phyloP scores from a whole-genome alignment of 2,113 vertebrate species.

The Esox niger region DNA sequence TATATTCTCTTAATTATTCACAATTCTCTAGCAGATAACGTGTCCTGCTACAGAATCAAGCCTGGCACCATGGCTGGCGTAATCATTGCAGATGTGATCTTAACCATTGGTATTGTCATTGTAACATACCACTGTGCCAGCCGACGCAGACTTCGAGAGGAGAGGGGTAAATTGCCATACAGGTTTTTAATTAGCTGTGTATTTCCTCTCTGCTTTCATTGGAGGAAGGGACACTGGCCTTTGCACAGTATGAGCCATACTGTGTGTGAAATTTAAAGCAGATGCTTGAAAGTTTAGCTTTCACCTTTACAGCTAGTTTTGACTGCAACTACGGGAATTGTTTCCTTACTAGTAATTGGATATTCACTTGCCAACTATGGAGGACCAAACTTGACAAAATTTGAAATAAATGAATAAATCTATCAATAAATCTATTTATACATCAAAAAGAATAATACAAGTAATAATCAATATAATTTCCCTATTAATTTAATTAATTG shows the following conservation, averaged over 20 bases:
- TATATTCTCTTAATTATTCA: background rate
- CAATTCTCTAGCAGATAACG: slow-evolving; percentile 37
- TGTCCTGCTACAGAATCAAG: slow-evolving; percentile 66
- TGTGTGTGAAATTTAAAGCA: background rate
- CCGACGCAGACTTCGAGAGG: slow-evolving; percentile 38
- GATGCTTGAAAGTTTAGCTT: background rate
- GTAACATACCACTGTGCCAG: slow-evolving; percentile 65
- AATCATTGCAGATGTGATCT: slow-evolving; percentile 59
- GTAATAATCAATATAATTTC: too few species aligned
- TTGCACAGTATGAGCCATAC: background rate
- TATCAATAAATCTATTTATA: too few species aligned
- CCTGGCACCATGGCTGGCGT: slow-evolving; percentile 61
- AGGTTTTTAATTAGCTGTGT: background rate
- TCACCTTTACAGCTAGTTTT: background rate
- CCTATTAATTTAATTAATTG: too few species aligned
- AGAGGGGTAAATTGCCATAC: slow-evolving; percentile 46
- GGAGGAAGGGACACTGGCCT: background rate
- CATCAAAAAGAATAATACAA: too few species aligned
- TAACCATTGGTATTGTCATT: slow-evolving; percentile 67
- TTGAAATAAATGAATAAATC: too few species aligned
- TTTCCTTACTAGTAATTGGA: too few species aligned
- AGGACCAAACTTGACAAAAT: too few species aligned
- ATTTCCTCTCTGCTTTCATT: too few species aligned
- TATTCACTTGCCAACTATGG: too few species aligned
- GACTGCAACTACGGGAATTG: too few species aligned